Conservation (phyloP, 2,113 vertebrate species). For the Xyrauchen texanus region DNA sequence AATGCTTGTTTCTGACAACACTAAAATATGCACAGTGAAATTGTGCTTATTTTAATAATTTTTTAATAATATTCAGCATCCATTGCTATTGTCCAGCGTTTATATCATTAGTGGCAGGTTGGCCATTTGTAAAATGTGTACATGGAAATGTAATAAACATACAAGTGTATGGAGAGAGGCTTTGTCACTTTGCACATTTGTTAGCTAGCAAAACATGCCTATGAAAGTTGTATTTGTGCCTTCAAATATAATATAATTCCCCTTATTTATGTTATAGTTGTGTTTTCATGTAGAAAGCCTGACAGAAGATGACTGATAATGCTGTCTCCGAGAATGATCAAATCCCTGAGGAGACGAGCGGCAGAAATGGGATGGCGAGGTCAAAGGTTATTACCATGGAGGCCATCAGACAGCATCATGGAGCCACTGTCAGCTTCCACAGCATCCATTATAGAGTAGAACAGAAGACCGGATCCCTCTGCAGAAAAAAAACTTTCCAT, state of each 20-base stretch:
- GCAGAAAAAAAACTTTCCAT: conserved; percentile 50
- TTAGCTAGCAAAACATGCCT: too few relatives aligned
- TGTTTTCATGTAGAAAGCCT: not conserved
- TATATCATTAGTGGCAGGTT: too few relatives aligned
- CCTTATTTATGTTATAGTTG: not conserved
- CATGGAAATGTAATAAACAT: too few relatives aligned
- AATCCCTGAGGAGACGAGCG: conserved; percentile 60
- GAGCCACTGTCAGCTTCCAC: conserved; percentile 77
- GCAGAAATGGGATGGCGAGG: conserved; percentile 56
- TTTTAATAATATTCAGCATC: too few relatives aligned
- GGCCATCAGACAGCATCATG: conserved; percentile 31
- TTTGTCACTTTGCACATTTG: too few relatives aligned
- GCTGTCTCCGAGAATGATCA: conserved; percentile 61
- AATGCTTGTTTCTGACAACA: too few relatives aligned
- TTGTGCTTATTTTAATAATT: too few relatives aligned
- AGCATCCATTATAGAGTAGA: conserved; percentile 70
- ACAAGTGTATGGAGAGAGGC: too few relatives aligned
- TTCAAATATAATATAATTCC: not conserved
- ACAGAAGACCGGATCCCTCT: conserved; percentile 58
- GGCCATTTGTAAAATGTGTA: too few relatives aligned
- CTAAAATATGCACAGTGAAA: too few relatives aligned
- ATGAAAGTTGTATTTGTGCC: too few relatives aligned
- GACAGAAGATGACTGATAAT: conserved; percentile 56
- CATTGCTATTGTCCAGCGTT: too few relatives aligned
- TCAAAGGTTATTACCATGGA: conserved; percentile 47